Evolutionary conservation across 1,140 invertebrate species (phyloP).

Genomic region (Cephus cinctus): DNA sequence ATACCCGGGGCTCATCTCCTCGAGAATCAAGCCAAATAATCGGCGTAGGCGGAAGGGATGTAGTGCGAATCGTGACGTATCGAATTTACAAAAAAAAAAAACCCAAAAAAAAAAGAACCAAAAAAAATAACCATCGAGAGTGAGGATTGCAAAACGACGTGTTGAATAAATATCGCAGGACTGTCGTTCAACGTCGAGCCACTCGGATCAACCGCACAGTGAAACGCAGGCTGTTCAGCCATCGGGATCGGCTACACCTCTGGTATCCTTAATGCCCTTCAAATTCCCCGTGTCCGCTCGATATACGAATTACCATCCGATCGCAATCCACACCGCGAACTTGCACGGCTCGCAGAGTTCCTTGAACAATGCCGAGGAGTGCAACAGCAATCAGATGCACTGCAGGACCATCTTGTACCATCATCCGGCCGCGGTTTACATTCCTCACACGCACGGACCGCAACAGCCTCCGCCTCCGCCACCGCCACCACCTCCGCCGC

Average conservation of each 20-base stretch:
- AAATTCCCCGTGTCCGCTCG: conserved; percentile 45
- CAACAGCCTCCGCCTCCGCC: conserved; percentile 20
- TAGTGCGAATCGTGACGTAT: no score
- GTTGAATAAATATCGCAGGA: no score
- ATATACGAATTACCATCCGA: conserved; percentile 42
- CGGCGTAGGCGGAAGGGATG: no score
- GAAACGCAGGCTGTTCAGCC: conserved; percentile 31
- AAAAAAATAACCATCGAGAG: no score
- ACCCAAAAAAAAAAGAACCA: conserved; percentile 10
- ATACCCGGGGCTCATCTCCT: no score
- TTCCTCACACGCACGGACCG: conserved; percentile 32
- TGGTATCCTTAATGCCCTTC: conserved; percentile 45
- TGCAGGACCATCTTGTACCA: conserved; percentile 44
- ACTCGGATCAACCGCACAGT: conserved; percentile 44
- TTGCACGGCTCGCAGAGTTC: conserved; percentile 30
- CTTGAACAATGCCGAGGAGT: conserved; percentile 33
- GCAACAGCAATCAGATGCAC: conserved; percentile 36
- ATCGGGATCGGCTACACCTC: conserved; percentile 25
- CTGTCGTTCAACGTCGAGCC: conserved; percentile 47
- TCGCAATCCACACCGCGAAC: conserved; percentile 33
- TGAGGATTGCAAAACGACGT: no score
- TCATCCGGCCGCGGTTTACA: conserved; percentile 37
- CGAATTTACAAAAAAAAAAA: no score
- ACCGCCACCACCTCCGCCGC: conserved; percentile 18
- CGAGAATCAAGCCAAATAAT: no score